These are phyloP conservation scores for Hyppa rectilinea DNA, from an alignment of 2,888 invertebrate species.

Conservation along the genomic window DNA sequence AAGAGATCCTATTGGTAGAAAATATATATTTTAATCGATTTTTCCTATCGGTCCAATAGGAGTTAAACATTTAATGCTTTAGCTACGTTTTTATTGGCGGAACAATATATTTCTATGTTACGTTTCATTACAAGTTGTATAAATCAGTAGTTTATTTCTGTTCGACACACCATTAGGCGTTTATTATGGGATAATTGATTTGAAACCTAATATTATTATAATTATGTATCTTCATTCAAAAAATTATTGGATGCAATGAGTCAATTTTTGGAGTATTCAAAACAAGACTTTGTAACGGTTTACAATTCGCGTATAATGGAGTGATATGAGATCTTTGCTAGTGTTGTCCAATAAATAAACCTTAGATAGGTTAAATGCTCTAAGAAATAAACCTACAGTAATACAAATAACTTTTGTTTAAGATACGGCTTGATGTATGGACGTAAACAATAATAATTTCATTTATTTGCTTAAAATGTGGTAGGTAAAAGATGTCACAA, in stretches of 20 bases:
- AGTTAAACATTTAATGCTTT: slow-evolving; percentile 80
- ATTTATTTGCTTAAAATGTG: too few species aligned
- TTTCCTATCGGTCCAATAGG: slow-evolving; percentile 74
- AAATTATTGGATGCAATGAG: too few species aligned
- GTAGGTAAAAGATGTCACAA: too few species aligned
- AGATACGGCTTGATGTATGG: too few species aligned
- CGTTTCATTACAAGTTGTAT: slow-evolving; percentile 68
- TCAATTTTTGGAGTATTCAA: background rate
- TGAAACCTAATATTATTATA: background rate
- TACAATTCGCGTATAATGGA: background rate
- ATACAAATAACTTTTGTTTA: too few species aligned
- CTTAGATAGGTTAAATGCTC: too few species aligned
- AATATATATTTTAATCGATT: slow-evolving; percentile 63
- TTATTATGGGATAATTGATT: background rate
- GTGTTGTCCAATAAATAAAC: slow-evolving; percentile 11
- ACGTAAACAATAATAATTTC: too few species aligned
- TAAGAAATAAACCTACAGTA: too few species aligned
- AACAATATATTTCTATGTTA: background rate
- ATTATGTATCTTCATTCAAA: too few species aligned
- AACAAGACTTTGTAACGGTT: background rate
- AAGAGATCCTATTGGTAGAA: slow-evolving; percentile 72
- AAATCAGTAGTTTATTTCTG: background rate
- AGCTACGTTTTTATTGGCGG: slow-evolving; percentile 72
- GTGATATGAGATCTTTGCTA: background rate
- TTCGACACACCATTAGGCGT: accelerated